phyloP scores from a whole-genome alignment of 2,888 invertebrate genomes.

The Thecophora atra region DNA sequence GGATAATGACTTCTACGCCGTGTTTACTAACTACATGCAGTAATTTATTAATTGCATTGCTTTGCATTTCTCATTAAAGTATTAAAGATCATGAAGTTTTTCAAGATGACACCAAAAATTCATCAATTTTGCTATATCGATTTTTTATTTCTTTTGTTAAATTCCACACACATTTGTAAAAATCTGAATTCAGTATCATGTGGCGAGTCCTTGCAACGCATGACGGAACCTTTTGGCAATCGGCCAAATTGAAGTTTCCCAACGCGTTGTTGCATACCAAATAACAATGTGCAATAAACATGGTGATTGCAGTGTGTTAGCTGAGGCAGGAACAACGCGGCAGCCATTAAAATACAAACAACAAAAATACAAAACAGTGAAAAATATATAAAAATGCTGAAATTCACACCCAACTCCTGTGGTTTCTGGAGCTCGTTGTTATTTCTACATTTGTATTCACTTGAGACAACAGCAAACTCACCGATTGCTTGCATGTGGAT shows the following conservation, averaged over 20 bases:
- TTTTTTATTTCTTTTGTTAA: too few relatives aligned
- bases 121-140: too few relatives aligned
- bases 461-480: too few relatives aligned
- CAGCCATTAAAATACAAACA: constrained; percentile 1
- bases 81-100: too few relatives aligned
- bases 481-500: too few relatives aligned
- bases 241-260: constrained; percentile 23
- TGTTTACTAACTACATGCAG: too few relatives aligned
- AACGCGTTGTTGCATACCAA: constrained; percentile 6
- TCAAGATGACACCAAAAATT: too few relatives aligned
- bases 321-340: neutral
- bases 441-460: too few relatives aligned
- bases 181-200: neutral
- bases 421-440: too few relatives aligned
- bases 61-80: too few relatives aligned
- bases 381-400: constrained; percentile 35
- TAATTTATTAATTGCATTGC: too few relatives aligned
- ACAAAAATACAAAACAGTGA: constrained; percentile 10
- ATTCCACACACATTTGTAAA: neutral
- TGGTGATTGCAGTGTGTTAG: neutral
- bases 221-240: constrained; percentile 8
- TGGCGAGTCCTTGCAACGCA: constrained; percentile 6
- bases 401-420: neutral
- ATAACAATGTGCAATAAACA: constrained; percentile 17
- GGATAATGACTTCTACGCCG: too few relatives aligned